Evolutionary conservation across 1,140 invertebrate genomes (phyloP), one percentile per base, ranked within the genome.

Genomic region (Conopomorpha cramerella): DNA sequence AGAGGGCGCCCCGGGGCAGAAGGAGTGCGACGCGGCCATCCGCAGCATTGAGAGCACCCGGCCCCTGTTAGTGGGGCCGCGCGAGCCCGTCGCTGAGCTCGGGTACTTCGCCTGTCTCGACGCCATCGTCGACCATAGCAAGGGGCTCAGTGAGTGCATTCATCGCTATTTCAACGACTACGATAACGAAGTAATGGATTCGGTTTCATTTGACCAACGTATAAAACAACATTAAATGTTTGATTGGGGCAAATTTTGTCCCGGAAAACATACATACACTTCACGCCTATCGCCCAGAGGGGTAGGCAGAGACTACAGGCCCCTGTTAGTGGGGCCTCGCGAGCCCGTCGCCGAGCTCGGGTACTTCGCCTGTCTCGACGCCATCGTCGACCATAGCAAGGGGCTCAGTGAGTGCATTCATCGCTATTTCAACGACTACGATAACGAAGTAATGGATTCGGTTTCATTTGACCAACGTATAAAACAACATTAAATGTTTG

Each of bases 71-170:
- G 89, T 95, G 41, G 88, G 93, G 71, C 91, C 95, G 1, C 86
- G 82, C 34, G 91, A 97, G 63, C 93, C 95, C 0, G 82, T 98
- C 36, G 95, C 85, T 55, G 91, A 94, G 46, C 83, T 85, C 31
- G 88, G 89, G 0, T 99, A 98, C 77, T 98, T 95, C 71, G 95
- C 96, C 49, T 97, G 94, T 52, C 82, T 98, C 13, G 95, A 98
- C 54, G 84, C 84, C n/a, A 92, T 98, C 3, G 95, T 97, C 50
- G 92, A 95, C 11, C 92, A 94, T 61, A 96, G 94, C 37, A 93
- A 94, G 72, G 84, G 82, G 23, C 71, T 92, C 13, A 86, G 83
- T 82, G 45, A 71, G 68, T 71, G 12, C 6, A n/a, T n/a, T n/a
- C n/a, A n/a, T n/a, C n/a, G n/a, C n/a, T n/a, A n/a, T n/a, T n/a